Percentiles rank a stretch among this genome's conserved stretches.
Evolutionary conservation across 2,797 vertebrate genomes (phyloP).

Genomic region (Telmatherina bonti): DNA sequence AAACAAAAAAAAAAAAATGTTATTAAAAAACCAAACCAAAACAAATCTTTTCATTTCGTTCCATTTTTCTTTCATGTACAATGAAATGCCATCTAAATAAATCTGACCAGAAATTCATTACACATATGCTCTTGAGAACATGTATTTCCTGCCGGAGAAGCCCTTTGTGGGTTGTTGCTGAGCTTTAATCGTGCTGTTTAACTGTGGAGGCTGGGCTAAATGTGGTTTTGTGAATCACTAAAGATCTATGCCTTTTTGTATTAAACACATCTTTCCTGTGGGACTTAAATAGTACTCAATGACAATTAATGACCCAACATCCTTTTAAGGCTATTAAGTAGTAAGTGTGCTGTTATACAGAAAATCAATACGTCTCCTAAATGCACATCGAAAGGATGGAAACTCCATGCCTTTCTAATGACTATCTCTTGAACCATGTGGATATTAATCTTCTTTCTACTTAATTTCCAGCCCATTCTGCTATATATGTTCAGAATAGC

Average conservation of each 20-base stretch:
- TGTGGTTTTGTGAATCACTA: conserved; percentile 6
- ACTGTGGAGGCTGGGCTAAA: neutral
- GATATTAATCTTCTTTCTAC: conserved; percentile 36
- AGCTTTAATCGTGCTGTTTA: neutral
- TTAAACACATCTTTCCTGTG: conserved; percentile 29
- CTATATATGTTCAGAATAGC: conserved; percentile 18
- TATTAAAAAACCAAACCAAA: no score
- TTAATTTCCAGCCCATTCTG: conserved; percentile 11
- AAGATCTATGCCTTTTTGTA: neutral
- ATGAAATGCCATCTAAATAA: neutral
- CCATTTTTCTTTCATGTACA: neutral
- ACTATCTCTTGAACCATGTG: conserved; percentile 7
- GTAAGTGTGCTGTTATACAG: conserved; percentile 26
- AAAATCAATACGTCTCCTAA: conserved; percentile 47
- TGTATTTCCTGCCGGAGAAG: neutral
- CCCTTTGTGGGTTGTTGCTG: neutral
- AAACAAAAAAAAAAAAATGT: neutral
- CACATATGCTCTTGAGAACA: neutral
- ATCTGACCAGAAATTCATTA: neutral
- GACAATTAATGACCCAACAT: conserved; percentile 29
- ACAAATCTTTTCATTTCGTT: no score
- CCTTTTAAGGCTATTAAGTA: conserved; percentile 29
- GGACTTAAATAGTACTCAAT: conserved; percentile 38
- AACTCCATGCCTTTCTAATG: conserved; percentile 19
- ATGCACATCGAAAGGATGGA: conserved; percentile 12